Percentiles rank a stretch among this genome's conserved stretches.
phyloP scores from a whole-genome alignment of 2,113 vertebrate species.

The Ranitomeya imitator region DNA sequence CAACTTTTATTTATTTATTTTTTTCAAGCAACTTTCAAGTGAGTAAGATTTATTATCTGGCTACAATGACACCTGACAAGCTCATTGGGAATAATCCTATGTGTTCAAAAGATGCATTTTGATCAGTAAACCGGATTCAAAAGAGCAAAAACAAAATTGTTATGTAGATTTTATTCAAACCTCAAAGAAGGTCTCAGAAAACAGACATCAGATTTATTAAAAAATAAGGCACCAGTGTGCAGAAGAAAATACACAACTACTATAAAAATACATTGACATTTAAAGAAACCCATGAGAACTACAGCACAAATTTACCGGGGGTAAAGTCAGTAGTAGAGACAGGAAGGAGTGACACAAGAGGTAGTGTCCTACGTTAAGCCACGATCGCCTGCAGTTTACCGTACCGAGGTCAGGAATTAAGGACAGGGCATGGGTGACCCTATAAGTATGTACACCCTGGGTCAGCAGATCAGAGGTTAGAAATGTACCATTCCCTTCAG shows the following conservation, averaged over 20 bases:
- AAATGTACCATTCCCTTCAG: background rate
- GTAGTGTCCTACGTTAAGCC: background rate
- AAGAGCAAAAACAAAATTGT: background rate
- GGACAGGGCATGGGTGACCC: too few relatives aligned
- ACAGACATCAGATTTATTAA: background rate
- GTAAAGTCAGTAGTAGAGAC: background rate
- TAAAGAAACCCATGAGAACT: background rate
- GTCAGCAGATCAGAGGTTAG: background rate
- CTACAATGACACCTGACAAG: too few relatives aligned
- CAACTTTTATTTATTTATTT: too few relatives aligned
- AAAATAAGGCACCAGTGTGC: background rate
- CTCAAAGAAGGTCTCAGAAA: slow-evolving; percentile 10
- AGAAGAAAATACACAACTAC: background rate
- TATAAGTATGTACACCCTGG: background rate
- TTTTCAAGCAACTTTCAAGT: too few relatives aligned
- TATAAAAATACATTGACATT: background rate
- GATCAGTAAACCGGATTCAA: background rate
- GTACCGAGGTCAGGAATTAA: background rate
- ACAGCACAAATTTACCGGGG: background rate
- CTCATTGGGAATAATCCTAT: too few relatives aligned
- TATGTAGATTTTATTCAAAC: slow-evolving; percentile 10
- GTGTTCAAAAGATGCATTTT: too few relatives aligned
- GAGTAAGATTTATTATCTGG: too few relatives aligned
- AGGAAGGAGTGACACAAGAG: background rate
- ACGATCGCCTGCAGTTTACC: background rate